These are phyloP conservation scores for Pseudobourletiella spinata DNA, from an alignment of 1,140 invertebrate species.

Conservation along the genomic window DNA sequence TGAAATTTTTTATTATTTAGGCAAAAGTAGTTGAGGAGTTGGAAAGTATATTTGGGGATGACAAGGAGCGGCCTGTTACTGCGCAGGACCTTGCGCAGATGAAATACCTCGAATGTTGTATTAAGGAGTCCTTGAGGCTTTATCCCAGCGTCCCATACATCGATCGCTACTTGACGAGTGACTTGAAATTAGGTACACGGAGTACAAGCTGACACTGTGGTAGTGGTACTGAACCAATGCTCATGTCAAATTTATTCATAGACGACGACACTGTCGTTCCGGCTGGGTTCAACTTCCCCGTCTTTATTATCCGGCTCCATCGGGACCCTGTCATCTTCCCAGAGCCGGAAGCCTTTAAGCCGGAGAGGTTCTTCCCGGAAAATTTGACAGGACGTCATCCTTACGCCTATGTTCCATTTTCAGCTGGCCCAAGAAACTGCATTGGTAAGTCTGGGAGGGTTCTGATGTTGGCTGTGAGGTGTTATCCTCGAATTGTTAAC, in stretches of 20 bases:
- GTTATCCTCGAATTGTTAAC: too few species aligned
- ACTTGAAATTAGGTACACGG: slow-evolving; percentile 37
- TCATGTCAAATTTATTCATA: slow-evolving; percentile 35
- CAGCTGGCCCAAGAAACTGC: slow-evolving; percentile 44
- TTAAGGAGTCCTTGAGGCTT: slow-evolving; percentile 52
- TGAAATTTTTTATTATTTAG: too few species aligned
- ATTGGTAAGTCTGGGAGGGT: too few species aligned
- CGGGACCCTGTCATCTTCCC: slow-evolving; percentile 44
- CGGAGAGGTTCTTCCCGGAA: slow-evolving; percentile 48
- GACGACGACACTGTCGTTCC: not conserved
- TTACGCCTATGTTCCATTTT: slow-evolving; percentile 45
- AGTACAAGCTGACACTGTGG: not conserved
- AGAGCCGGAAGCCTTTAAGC: slow-evolving; percentile 48
- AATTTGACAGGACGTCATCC: slow-evolving; percentile 38
- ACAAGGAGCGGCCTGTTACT: slow-evolving; percentile 37
- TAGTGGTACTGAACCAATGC: not conserved
- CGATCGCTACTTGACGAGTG: slow-evolving; percentile 42
- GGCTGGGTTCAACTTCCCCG: slow-evolving; percentile 35
- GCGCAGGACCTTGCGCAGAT: slow-evolving; percentile 46
- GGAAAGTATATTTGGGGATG: slow-evolving; percentile 38
- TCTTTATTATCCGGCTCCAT: slow-evolving; percentile 46
- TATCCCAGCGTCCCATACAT: slow-evolving; percentile 57
- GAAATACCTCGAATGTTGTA: slow-evolving; percentile 54
- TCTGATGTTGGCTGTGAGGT: too few species aligned
- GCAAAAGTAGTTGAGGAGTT: slow-evolving; percentile 41